A percentile compares a stretch with the other conserved stretches of the same genome.
Conservation (phyloP, 2,888 invertebrate species). For the Drosophila subquinaria region DNA sequence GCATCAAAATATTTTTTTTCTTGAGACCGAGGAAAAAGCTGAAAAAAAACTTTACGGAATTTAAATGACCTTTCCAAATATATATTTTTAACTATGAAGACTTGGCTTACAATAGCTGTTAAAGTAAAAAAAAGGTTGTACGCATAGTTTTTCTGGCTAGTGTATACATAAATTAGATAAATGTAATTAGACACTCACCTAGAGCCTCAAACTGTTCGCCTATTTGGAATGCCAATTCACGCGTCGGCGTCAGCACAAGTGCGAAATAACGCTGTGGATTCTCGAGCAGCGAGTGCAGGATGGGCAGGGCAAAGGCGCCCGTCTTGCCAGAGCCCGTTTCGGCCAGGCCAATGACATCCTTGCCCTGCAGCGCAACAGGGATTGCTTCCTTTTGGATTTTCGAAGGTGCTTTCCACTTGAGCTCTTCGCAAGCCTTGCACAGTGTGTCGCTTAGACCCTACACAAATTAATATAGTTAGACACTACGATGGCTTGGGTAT, state of each 20-base stretch:
- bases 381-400: slow-evolving; percentile 98
- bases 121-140: too few relatives aligned
- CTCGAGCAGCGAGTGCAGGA: slow-evolving; percentile 95
- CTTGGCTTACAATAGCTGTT: too few relatives aligned
- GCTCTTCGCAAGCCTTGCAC: slow-evolving; percentile 94
- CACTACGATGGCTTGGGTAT: too few relatives aligned
- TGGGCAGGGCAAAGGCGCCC: slow-evolving; percentile 98
- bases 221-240: slow-evolving; percentile 99
- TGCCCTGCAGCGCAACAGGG: slow-evolving; percentile 95
- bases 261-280: slow-evolving; percentile 98
- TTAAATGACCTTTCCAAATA: too few relatives aligned
- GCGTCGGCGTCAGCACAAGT: slow-evolving; percentile 96
- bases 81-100: too few relatives aligned
- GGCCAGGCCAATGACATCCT: slow-evolving; percentile 88
- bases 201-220: slow-evolving; percentile 99
- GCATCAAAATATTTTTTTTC: too few relatives aligned
- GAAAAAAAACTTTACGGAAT: too few relatives aligned
- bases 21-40: too few relatives aligned
- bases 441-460: slow-evolving; percentile 96
- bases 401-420: slow-evolving; percentile 98
- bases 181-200: slow-evolving; percentile 87
- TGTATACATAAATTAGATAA: not conserved
- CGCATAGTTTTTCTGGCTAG: too few relatives aligned
- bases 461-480: not conserved
- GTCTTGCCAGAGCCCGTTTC: slow-evolving; percentile 96